Evolutionary conservation across 2,888 invertebrate genomes (phyloP).

Genomic region (Cataglyphis cursor): DNA sequence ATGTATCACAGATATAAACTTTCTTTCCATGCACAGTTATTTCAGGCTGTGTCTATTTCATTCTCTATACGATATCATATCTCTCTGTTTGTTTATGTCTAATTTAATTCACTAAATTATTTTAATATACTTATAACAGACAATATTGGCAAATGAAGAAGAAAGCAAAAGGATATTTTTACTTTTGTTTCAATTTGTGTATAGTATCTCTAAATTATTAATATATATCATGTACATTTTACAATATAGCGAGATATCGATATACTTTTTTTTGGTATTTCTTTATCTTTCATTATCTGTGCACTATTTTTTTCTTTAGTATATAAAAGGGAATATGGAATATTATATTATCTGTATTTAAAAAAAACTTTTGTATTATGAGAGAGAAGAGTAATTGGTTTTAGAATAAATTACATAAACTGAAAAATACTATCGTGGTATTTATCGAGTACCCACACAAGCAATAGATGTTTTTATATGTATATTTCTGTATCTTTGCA

Average conservation of each 20-base stretch:
- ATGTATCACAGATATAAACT: constrained; percentile 50
- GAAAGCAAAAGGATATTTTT: neutral
- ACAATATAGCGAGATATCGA: constrained; percentile 13
- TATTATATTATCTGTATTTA: constrained; percentile 63
- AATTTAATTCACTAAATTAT: constrained; percentile 78
- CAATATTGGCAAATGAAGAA: neutral
- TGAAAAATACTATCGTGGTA: neutral
- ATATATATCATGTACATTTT: neutral
- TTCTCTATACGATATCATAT: constrained; percentile 12
- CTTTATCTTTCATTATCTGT: constrained; percentile 68
- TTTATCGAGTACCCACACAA: neutral
- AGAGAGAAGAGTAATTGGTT: constrained; percentile 65
- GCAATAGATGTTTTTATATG: neutral
- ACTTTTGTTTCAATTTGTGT: constrained; percentile 22
- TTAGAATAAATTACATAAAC: constrained; percentile 70
- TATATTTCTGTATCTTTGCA: neutral
- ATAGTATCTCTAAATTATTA: constrained; percentile 20
- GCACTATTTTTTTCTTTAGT: constrained; percentile 54
- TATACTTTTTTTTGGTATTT: constrained; percentile 33
- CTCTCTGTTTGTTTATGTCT: constrained; percentile 62
- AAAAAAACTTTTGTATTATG: constrained; percentile 72
- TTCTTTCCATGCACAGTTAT: constrained; percentile 56
- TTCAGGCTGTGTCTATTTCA: constrained; percentile 35
- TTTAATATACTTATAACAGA: neutral
- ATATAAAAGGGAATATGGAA: constrained; percentile 57